Conservation (phyloP, 2,888 invertebrate species). For the Athripsodes cinereus region DNA sequence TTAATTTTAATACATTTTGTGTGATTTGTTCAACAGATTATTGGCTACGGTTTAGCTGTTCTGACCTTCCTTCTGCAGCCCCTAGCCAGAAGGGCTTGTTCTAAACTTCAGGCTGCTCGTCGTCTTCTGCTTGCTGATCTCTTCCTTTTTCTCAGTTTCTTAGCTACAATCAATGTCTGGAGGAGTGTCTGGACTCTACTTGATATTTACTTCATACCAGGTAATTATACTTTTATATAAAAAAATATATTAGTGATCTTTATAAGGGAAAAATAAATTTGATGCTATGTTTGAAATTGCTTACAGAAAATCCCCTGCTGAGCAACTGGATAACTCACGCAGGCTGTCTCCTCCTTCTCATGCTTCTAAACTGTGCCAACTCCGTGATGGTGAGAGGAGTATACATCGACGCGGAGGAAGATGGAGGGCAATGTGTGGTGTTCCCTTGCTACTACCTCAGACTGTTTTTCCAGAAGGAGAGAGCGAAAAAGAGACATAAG, state of each 20-base stretch:
- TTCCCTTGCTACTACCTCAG: slow-evolving; percentile 80
- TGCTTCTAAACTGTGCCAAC: slow-evolving; percentile 80
- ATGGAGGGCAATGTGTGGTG: slow-evolving; percentile 74
- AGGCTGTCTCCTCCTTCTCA: slow-evolving; percentile 65
- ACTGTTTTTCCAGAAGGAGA: slow-evolving; percentile 65
- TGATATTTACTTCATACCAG: slow-evolving; percentile 72
- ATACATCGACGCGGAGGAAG: slow-evolving; percentile 81
- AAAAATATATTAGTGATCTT: no score
- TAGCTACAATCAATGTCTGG: slow-evolving; percentile 85
- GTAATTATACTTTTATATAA: slow-evolving; percentile 42
- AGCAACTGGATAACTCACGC: slow-evolving; percentile 79
- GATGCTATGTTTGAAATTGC: no score
- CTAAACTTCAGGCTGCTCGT: slow-evolving; percentile 58
- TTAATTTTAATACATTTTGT: neutral
- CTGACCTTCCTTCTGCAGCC: slow-evolving; percentile 72
- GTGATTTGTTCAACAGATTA: slow-evolving; percentile 44
- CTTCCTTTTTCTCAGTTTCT: slow-evolving; percentile 69
- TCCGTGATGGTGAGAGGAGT: slow-evolving; percentile 82
- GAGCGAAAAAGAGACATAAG: slow-evolving; percentile 53
- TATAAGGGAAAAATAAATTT: no score
- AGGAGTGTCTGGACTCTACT: slow-evolving; percentile 79
- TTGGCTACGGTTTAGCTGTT: slow-evolving; percentile 69
- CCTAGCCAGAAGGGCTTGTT: slow-evolving; percentile 63
- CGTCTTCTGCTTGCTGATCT: slow-evolving; percentile 68
- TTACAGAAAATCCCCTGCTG: slow-evolving; percentile 61